Evolutionary conservation across 2,888 invertebrate species (phyloP), one percentile per base, ranked within the genome.

Genomic region (Yponomeuta malinellus): DNA sequence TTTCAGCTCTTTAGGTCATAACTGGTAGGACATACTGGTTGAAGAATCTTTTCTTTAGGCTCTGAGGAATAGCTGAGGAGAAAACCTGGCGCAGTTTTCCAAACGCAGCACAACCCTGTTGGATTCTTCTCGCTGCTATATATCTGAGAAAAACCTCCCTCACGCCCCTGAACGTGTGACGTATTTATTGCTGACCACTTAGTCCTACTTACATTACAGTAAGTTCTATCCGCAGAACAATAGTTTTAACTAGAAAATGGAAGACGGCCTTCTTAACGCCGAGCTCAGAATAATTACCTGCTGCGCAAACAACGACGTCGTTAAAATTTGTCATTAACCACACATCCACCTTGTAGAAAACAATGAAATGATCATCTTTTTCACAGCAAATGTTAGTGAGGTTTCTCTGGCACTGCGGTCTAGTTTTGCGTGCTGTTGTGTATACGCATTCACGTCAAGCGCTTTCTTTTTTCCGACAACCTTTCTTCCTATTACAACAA

Each of bases 311-410:
- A 59, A 59, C 52, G 52, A 59, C 12, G 52, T 59, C 52, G 52
- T 59, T 59, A 59, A 59, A 59, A 59, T 59, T 59, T 59, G 52
- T 59, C 52, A 15, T 59, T 59, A 59, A 59, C 52, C 52, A 59
- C 52, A 59, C 52, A 52, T 52, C 52, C 52, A 59, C 52, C 52
- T 59, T 59, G 52, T 59, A 59, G 52, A 59, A 12, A 59, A 59
- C 52, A 59, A 59, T 59, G 52, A 59, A 59, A 59, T 59, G 12
- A 59, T 59, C 52, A 59, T 12, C 52, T 59, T 59, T 59, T 59
- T 59, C 52, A 59, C 15, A 59, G 52, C 52, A 59, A 59, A 59
- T 59, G 52, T 59, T 59, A 3, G 43, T 5, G 43, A 59, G 15
- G 52, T 59, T 59, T 59, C 52, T 15, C 52, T 59, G 52, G 12